Evolutionary conservation across 53 echinoderm and acorn worm species (phyloP).

Genomic region (Glandiceps talaboti): DNA sequence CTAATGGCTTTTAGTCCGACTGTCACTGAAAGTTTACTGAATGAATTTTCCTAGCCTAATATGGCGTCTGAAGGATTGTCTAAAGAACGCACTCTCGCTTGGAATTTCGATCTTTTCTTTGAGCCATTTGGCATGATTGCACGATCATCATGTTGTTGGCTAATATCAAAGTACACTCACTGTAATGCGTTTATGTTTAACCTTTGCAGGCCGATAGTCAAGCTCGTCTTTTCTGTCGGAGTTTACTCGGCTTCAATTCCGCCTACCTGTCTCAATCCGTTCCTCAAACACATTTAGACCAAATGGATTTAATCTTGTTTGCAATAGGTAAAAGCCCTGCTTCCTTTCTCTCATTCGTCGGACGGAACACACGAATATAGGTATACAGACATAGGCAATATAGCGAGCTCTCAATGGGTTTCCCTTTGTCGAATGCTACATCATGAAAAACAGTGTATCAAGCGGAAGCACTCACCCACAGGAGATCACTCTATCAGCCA

Average conservation of each 20-base stretch:
- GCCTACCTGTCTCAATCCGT: constrained; percentile 1
- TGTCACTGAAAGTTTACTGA: background rate
- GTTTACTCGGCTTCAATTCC: background rate
- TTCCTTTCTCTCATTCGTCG: background rate
- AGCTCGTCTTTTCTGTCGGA: background rate
- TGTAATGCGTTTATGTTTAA: background rate
- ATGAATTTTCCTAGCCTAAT: background rate
- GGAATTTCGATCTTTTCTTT: background rate
- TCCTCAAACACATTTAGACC: background rate
- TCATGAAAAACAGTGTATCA: background rate
- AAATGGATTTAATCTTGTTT: background rate
- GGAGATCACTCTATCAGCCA: background rate
- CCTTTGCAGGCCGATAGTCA: background rate
- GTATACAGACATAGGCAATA: background rate
- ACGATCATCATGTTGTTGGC: background rate
- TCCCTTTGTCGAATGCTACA: background rate
- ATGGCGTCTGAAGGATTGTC: background rate
- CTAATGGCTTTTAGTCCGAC: too few species aligned
- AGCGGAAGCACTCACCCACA: background rate
- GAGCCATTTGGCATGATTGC: background rate
- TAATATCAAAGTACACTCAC: background rate
- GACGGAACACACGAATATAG: background rate
- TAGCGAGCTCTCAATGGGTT: background rate
- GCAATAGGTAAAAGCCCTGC: background rate
- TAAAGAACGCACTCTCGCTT: background rate